Evolutionary conservation across 2,113 vertebrate species (phyloP).

Genomic region (Psammodynastes pulverulentus): DNA sequence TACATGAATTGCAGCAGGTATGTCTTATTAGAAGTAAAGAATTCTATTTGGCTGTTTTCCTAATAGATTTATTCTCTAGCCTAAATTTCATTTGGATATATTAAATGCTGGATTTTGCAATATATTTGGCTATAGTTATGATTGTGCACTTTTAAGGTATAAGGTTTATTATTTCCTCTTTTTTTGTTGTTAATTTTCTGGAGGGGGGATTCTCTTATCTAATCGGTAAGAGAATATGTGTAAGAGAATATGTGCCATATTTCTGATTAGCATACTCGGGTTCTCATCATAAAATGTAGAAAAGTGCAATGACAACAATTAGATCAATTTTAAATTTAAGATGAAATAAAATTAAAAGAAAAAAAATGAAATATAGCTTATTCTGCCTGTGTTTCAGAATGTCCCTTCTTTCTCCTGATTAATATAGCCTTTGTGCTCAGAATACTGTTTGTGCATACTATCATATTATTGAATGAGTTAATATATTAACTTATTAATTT

Average conservation of each 20-base stretch:
- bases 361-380: neutral
- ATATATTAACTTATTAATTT: neutral
- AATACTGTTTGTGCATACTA: neutral
- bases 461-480: neutral
- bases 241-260: neutral
- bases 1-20: neutral
- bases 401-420: neutral
- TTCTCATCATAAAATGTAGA: neutral
- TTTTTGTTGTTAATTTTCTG: neutral
- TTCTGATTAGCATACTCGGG: neutral
- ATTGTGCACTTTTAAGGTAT: neutral
- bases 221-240: no score
- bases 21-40: neutral
- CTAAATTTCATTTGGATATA: neutral
- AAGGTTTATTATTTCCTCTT: neutral
- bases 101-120: neutral
- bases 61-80: neutral
- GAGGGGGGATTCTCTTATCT: neutral
- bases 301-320: neutral
- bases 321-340: neutral
- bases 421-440: neutral
- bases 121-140: neutral
- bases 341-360: neutral
- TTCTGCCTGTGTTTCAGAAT: neutral
- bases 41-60: neutral